phyloP scores from a whole-genome alignment of 1,140 invertebrate species.

The Drosophila carrolli region DNA sequence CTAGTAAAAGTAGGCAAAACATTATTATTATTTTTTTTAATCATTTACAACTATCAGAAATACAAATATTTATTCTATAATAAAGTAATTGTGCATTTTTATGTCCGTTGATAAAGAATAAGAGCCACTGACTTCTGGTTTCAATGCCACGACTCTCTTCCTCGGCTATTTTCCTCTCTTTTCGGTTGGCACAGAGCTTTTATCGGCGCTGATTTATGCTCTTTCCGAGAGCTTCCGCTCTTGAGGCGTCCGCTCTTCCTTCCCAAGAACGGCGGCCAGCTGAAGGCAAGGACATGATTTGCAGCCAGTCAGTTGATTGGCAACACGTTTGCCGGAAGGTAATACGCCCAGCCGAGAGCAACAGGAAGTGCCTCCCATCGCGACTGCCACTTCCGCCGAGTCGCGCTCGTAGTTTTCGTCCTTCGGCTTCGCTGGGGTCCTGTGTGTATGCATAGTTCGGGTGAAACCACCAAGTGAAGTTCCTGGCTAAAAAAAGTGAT shows the following conservation, averaged over 20 bases:
- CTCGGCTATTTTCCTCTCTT: conserved; percentile 10
- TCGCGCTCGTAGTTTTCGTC: conserved; percentile 36
- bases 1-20: too few species aligned
- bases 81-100: neutral
- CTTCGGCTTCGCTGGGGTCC: conserved; percentile 8
- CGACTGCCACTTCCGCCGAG: conserved; percentile 23
- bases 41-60: neutral
- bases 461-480: conserved; percentile 24
- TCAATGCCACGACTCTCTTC: conserved; percentile 42
- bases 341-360: conserved; percentile 46
- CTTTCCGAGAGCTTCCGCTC: conserved; percentile 50
- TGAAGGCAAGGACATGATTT: conserved; percentile 67
- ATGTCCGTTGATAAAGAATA: conserved; percentile 23
- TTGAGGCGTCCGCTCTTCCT: conserved; percentile 32
- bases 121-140: conserved; percentile 10
- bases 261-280: conserved; percentile 17
- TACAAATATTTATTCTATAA: neutral
- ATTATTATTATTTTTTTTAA: too few species aligned
- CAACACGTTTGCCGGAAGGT: conserved; percentile 84
- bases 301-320: conserved; percentile 79
- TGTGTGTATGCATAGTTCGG: conserved; percentile 46
- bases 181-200: conserved; percentile 46
- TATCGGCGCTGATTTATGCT: conserved; percentile 45
- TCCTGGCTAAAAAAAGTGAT: conserved; percentile 17
- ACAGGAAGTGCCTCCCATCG: conserved; percentile 47